These are phyloP conservation scores for Vanessa atalanta DNA, from an alignment of 1,140 invertebrate species.

Conservation along the genomic window DNA sequence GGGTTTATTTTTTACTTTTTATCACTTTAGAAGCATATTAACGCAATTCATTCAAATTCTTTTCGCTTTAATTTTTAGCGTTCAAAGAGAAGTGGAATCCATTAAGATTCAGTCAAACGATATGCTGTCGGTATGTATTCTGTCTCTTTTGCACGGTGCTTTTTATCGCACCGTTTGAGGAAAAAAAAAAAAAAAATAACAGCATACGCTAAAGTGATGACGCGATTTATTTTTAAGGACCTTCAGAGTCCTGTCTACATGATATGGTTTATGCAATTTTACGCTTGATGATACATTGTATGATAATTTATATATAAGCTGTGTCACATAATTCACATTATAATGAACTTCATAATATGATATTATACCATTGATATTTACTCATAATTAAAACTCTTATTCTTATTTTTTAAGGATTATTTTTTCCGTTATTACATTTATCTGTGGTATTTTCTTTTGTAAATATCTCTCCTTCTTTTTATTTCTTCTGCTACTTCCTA, in stretches of 20 bases:
- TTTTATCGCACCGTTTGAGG: conserved; percentile 22
- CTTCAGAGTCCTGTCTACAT: not conserved
- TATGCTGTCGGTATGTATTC: conserved; percentile 42
- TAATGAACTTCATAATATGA: too few species aligned
- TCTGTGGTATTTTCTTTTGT: too few species aligned
- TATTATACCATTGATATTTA: too few species aligned
- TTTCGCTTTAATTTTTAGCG: conserved; percentile 39
- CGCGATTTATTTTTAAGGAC: not conserved
- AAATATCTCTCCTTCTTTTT: too few species aligned
- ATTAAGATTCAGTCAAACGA: conserved; percentile 50
- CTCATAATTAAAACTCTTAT: too few species aligned
- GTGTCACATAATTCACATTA: not conserved
- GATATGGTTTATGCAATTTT: not conserved
- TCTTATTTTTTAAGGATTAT: too few species aligned
- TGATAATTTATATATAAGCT: not conserved
- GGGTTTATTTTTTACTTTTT: conserved; percentile 4
- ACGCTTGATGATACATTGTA: not conserved
- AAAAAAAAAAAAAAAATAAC: conserved; percentile 19
- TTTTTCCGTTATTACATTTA: too few species aligned
- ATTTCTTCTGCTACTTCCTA: too few species aligned
- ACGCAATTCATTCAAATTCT: conserved; percentile 24
- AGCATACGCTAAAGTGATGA: conserved; percentile 1
- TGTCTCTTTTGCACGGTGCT: conserved; percentile 32
- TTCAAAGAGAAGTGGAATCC: conserved; percentile 45
- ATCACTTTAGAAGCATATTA: conserved; percentile 16